Evolutionary conservation across 2,113 vertebrate species (phyloP), one percentile per base, ranked within the genome.

Genomic region (Podocnemis expansa): DNA sequence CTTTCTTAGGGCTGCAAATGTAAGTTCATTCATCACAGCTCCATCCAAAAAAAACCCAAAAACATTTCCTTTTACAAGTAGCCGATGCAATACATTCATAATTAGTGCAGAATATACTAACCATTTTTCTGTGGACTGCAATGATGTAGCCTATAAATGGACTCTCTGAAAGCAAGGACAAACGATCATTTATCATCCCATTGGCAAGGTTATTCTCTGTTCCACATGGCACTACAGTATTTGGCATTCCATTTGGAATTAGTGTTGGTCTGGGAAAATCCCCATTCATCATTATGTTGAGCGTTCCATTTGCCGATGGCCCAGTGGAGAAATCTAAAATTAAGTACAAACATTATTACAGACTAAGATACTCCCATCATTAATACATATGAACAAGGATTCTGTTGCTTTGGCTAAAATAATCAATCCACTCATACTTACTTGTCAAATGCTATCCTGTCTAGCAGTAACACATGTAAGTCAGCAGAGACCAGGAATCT

Each of bases 41-140:
- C 51, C 43, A 6, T 14, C 2, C 6, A 49, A 73, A 63, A 80
- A 67, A 63, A 3, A 43, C 0, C 0, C 3, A 80, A 67, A 63
- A 3, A 43, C 0, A 0, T 2, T 82, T 10, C 2, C 7, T 25
- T 78, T 7, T 12, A 11, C 1, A 31, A 34, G 70, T 0, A 4
- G 27, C 41, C 4, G n/a, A 31, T 0, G 0, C 0, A 0, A 55
- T 2, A 5, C 10, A 54, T 55, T 3, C 70, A 10, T 38, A 80
- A 80, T 7, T 22, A 82, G 41, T 34, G 27, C 84, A 84, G 60
- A 9, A 24, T 3, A 31, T 89, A 97, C 99, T 98, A 94, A 99
- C 99, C 99, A 99, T 99, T 97, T 99, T 99, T 90, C 99, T 98
- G 97, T 99, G 99, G 96, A 99, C 98, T 87, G 99, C 99, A 84